Evolutionary conservation across 2,888 invertebrate genomes (phyloP), one percentile per base, ranked within the genome.

Genomic region (Drosophila peninsularis): DNA sequence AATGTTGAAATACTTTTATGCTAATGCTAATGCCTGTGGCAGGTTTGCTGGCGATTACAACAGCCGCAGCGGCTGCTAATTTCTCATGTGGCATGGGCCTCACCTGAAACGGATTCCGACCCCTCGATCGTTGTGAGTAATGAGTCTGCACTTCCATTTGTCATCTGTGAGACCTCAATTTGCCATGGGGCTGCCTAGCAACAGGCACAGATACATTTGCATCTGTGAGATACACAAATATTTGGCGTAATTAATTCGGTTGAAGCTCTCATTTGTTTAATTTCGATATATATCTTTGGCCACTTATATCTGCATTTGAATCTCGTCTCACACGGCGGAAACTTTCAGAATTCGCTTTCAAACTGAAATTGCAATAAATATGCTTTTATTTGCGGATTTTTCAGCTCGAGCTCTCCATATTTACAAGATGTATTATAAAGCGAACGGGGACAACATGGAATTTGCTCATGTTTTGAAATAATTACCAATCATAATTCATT

Each of bases 1-100:
- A 58, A 76, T 75, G 68, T 75, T 36, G 77, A 76, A 76, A 76
- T 73, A 77, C n/a, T 27, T 54, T 62, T 70, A 76, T 77, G 76
- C 78, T 74, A 78, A 76, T 76, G n/a, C 78, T 71, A 78, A 76
- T 78, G 11, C 27, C 45, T 44, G 19, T 41, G 47, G 55, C 63
- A 49, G 72, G 47, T 47, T 47, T 41, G 49, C 11, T 41, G 45
- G 57, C 57, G 63, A 63, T 77, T 74, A 78, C 78, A 75, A 62
- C 45, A 78, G 70, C 37, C 13, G 42, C 50, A 21, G 62, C 34
- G 14, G 42, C 45, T 32, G 61, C 45, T 55, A 60, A 76, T 71
- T 73, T 60, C 49, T 24, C 32, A 52, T 45, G 32, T 41, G 41
- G 44, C 21, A 50, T 60, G 60, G 37, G 27, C 53, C 11, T 42